Base-by-base conservation (phyloP, 2,113 vertebrate species). In the Nipponia nippon region DNA sequence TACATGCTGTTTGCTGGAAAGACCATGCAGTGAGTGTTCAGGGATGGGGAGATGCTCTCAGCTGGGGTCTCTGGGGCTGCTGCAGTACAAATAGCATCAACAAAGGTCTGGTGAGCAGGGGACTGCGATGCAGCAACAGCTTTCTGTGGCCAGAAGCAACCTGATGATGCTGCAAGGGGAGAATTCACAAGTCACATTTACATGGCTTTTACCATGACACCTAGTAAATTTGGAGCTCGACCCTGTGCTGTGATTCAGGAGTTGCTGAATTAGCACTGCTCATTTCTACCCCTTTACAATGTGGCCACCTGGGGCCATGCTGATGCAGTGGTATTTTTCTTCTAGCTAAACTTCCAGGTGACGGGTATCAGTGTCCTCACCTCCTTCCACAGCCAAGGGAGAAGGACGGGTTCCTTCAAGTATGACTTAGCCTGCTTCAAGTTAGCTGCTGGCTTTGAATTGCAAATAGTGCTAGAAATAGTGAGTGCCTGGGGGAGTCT, bases 141-240 rank as follows among this genome's bases (percentile, higher is more conserved):
- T 77, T 85, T 81, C 29, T n/a, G 1, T 11, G 16, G 32, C 56
- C 62, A 55, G 52, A 36, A 71, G 63, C 46, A 49, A 66, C 11
- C 32, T 49, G 11, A 1, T 0, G 1, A 16, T 2, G 15, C 26
- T 59, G 49, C 30, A 65, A n/a, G 32, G 40, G 36, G 36, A 76
- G 59, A 40, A 80, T 13, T 58, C 59, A 62, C 12, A 47, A 26
- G 25, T 8, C 27, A 40, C 29, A 4, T 38, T 78, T 38, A 44
- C 26, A 79, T 47, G 36, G 42, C 3, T 81, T 84, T 52, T 61
- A 16, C 22, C 14, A 0, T 32, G 42, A 30, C 38, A 49, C 5
- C 13, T 32, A 13, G 9, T 15, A 38, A 26, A 47, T 67, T 13
- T 44, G 30, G 61, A 90, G 49, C 29, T 63, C 0, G 1, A 5